phyloP scores from a whole-genome alignment of 2,797 vertebrate species.

The Zalophus californianus region DNA sequence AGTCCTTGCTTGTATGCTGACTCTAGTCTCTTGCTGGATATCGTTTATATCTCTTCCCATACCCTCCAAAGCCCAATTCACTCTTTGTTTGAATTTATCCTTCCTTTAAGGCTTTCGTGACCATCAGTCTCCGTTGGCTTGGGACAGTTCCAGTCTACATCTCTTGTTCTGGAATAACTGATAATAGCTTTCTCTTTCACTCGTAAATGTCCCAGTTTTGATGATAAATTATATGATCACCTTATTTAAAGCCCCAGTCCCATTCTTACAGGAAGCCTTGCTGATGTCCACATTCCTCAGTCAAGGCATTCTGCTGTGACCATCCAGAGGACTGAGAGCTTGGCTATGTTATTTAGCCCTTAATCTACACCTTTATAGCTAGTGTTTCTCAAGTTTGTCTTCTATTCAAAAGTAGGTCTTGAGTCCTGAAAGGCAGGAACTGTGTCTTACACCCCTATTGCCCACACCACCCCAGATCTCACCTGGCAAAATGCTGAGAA shows the following conservation, averaged over 20 bases:
- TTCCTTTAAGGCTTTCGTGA: not conserved
- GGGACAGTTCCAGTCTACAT: not conserved
- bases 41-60: not conserved
- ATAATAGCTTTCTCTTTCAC: not conserved
- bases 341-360: not conserved
- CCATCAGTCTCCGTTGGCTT: not conserved
- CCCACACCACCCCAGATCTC: accelerated
- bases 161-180: not conserved
- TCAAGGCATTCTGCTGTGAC: not conserved
- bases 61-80: not conserved
- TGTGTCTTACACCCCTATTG: not conserved
- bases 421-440: not conserved
- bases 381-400: not conserved
- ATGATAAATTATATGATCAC: not conserved
- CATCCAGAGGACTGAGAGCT: not conserved
- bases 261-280: not conserved
- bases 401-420: not conserved
- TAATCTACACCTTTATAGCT: not conserved
- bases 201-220: not conserved
- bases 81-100: not conserved
- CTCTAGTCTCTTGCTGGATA: not conserved
- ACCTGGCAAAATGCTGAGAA: not conserved
- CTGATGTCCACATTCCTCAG: not conserved
- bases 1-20: not conserved
- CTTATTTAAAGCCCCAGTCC: not conserved